Evolutionary conservation across 1,140 invertebrate genomes (phyloP).

Genomic region (Apis mellifera): DNA sequence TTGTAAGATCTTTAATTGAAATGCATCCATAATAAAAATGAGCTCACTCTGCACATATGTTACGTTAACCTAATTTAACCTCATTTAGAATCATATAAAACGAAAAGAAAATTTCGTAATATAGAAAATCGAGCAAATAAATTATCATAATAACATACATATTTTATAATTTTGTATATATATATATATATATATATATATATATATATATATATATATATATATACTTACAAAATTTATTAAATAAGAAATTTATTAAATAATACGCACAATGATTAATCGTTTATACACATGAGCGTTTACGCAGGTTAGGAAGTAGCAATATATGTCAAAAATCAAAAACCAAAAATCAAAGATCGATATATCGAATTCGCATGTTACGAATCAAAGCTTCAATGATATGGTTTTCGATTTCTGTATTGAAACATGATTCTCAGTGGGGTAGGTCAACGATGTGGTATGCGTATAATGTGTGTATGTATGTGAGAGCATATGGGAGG

Average conservation of each 20-base stretch:
- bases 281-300: not conserved
- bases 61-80: too few relatives aligned
- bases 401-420: slow-evolving; percentile 80
- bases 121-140: not conserved
- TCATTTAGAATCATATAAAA: not conserved
- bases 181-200: slow-evolving; percentile 30
- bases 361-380: slow-evolving; percentile 40
- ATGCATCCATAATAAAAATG: too few relatives aligned
- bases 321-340: too few relatives aligned
- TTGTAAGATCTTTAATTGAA: too few relatives aligned
- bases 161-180: not conserved
- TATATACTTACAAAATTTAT: not conserved
- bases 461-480: not conserved
- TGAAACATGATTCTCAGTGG: slow-evolving; percentile 79
- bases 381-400: slow-evolving; percentile 77
- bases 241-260: slow-evolving; percentile 9
- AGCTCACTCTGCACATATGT: too few relatives aligned
- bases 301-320: not conserved
- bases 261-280: not conserved
- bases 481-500: slow-evolving; percentile 28
- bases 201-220: slow-evolving; percentile 13
- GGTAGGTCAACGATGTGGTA: slow-evolving; percentile 71
- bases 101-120: not conserved
- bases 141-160: not conserved
- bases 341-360: too few relatives aligned